Conservation (phyloP, 1,140 invertebrate genomes). For the Drosophila kohkoa region DNA sequence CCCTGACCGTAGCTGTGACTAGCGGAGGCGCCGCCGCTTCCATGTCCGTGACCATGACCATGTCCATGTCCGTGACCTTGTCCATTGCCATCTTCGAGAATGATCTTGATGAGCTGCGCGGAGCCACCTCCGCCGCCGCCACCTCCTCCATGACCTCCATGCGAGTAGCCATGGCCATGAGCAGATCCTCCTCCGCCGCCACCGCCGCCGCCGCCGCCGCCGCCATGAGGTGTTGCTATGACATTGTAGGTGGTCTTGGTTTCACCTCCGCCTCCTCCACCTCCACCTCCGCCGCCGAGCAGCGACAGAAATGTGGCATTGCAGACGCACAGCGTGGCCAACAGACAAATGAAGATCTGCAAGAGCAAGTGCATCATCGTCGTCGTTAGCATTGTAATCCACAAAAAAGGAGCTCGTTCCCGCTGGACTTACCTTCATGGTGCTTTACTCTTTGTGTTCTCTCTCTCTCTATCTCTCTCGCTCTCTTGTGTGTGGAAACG, state of each 20-base stretch:
- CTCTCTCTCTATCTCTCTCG: slow-evolving; percentile 17
- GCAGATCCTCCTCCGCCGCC: slow-evolving; percentile 39
- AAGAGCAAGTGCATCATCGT: slow-evolving; percentile 38
- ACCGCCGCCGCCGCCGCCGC: slow-evolving; percentile 38
- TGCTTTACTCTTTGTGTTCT: slow-evolving; percentile 24
- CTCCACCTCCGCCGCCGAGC: slow-evolving; percentile 64
- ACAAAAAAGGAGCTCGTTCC: slow-evolving; percentile 14
- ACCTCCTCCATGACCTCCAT: slow-evolving; percentile 32
- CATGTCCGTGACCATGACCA: slow-evolving; percentile 26
- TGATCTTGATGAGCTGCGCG: slow-evolving; percentile 72
- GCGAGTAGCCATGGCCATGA: slow-evolving; percentile 26
- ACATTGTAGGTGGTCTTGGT: slow-evolving; percentile 68
- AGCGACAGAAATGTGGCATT: slow-evolving; percentile 75
- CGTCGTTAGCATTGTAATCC: slow-evolving; percentile 28
- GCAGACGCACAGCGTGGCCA: slow-evolving; percentile 67
- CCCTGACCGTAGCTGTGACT: slow-evolving; percentile 47
- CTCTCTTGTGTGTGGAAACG: slow-evolving; percentile 17
- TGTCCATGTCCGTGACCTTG: slow-evolving; percentile 48
- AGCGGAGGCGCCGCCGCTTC: slow-evolving; percentile 25
- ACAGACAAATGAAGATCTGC: slow-evolving; percentile 74
- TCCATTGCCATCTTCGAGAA: slow-evolving; percentile 63
- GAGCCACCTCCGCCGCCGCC: slow-evolving; percentile 39
- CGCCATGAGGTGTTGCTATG: slow-evolving; percentile 60
- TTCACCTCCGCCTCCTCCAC: slow-evolving; percentile 39
- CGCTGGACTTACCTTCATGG: slow-evolving; percentile 70